Percentiles rank a stretch among this genome's conserved stretches.
Conservation (phyloP, 2,888 invertebrate genomes). For the Arrhopalites spinosus region DNA sequence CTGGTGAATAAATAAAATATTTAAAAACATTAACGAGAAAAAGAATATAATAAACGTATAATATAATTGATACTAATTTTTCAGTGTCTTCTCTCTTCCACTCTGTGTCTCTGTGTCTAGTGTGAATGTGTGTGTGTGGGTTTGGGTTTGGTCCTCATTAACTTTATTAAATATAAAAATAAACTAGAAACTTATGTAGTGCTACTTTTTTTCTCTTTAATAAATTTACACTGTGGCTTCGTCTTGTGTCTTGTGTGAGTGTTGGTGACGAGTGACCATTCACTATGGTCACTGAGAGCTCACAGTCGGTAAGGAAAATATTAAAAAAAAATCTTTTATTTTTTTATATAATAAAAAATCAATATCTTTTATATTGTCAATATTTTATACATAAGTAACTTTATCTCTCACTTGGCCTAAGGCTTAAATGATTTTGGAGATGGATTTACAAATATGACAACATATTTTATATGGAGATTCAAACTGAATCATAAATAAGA, state of each 20-base stretch:
- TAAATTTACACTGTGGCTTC: conserved; percentile 26
- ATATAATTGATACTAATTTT: too few relatives aligned
- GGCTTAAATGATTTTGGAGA: too few relatives aligned
- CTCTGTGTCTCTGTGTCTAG: neutral
- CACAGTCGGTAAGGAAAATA: conserved; percentile 53
- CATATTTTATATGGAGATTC: too few relatives aligned
- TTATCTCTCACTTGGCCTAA: too few relatives aligned
- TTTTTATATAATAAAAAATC: too few relatives aligned
- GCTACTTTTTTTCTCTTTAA: neutral
- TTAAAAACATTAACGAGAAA: too few relatives aligned
- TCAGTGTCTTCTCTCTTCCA: neutral
- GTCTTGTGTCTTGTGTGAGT: conserved; percentile 31
- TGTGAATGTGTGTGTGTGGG: neutral
- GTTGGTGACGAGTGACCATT: conserved; percentile 34
- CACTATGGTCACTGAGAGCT: conserved; percentile 56
- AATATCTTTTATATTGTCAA: too few relatives aligned
- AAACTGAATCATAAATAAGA: too few relatives aligned
- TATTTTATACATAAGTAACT: too few relatives aligned
- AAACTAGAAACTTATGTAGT: conserved; percentile 29
- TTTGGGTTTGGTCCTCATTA: neutral
- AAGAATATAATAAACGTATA: too few relatives aligned
- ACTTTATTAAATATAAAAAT: neutral
- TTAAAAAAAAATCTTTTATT: neutral
- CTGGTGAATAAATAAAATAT: too few relatives aligned
- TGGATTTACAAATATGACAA: too few relatives aligned